phyloP scores from a whole-genome alignment of 2,113 vertebrate genomes.

The Lonchura striata region DNA sequence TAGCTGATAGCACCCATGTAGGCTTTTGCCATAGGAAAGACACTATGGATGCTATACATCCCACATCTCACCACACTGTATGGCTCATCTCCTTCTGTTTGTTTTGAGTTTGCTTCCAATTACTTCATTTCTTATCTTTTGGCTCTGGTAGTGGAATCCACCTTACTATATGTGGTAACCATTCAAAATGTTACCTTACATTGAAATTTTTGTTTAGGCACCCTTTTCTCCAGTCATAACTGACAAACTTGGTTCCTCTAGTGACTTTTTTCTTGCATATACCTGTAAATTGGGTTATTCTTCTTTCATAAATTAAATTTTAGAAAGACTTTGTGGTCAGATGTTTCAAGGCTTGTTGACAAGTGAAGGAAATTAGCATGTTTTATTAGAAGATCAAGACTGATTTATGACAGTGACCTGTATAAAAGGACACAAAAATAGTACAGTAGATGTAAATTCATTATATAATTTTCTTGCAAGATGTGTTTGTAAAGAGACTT shows the following conservation, averaged over 20 bases:
- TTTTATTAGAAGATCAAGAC: not conserved
- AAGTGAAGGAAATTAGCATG: not conserved
- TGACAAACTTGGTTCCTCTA: not conserved
- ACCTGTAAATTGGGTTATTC: not conserved
- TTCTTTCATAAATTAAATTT: not conserved
- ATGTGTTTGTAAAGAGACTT: not conserved
- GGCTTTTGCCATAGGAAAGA: not conserved
- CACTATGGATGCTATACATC: not conserved
- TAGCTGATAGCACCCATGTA: not conserved
- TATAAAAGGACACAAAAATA: constrained; percentile 12
- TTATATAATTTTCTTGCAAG: not conserved
- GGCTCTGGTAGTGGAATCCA: not conserved
- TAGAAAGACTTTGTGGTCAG: not conserved
- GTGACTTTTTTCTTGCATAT: not conserved
- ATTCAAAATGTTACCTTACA: not conserved
- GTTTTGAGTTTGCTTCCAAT: not conserved
- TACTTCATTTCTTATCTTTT: not conserved
- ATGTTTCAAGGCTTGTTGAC: not conserved
- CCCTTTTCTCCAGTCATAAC: not conserved
- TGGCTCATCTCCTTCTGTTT: not conserved
- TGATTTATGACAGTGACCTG: not conserved
- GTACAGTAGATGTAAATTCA: not conserved
- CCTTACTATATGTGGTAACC: not conserved
- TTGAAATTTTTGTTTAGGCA: not conserved
- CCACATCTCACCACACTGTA: not conserved